Conservation (phyloP, 1,140 invertebrate genomes). For the Drosophila sturtevanti region DNA sequence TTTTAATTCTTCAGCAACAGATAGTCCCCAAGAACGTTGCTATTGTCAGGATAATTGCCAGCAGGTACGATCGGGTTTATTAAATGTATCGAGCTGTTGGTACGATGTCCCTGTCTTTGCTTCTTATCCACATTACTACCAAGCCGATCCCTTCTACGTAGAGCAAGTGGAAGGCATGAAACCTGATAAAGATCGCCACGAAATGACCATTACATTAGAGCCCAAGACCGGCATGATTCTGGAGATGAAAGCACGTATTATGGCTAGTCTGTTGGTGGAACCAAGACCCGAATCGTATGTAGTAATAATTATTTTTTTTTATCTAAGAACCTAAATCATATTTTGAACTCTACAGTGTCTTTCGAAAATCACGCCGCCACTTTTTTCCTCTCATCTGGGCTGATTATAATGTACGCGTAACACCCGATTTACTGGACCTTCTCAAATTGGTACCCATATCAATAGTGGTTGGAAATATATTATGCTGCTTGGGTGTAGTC, state of each 20-base stretch:
- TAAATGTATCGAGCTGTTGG: slow-evolving; percentile 62
- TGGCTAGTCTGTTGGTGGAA: slow-evolving; percentile 89
- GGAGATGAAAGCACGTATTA: slow-evolving; percentile 88
- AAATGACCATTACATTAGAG: slow-evolving; percentile 88
- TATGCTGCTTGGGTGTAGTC: slow-evolving; percentile 24
- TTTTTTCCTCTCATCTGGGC: slow-evolving; percentile 91
- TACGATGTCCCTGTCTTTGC: slow-evolving; percentile 88
- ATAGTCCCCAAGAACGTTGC: slow-evolving; percentile 54
- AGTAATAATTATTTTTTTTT: background rate
- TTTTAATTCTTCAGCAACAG: slow-evolving; percentile 33
- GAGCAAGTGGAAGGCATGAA: slow-evolving; percentile 87
- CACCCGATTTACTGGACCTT: slow-evolving; percentile 83
- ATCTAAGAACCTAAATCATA: background rate
- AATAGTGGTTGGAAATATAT: slow-evolving; percentile 37
- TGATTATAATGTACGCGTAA: slow-evolving; percentile 86
- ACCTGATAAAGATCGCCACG: slow-evolving; percentile 88
- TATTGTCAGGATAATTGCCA: slow-evolving; percentile 51
- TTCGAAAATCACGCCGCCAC: slow-evolving; percentile 84
- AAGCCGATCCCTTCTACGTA: slow-evolving; percentile 88
- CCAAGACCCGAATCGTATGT: slow-evolving; percentile 82
- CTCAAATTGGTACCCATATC: slow-evolving; percentile 56
- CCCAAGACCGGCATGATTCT: slow-evolving; percentile 88
- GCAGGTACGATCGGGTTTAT: slow-evolving; percentile 54
- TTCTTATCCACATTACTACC: slow-evolving; percentile 93
- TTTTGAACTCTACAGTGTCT: slow-evolving; percentile 76